Evolutionary conservation across 2,113 vertebrate species (phyloP), one percentile per base, ranked within the genome.

Genomic region (Zapus hudsonius): DNA sequence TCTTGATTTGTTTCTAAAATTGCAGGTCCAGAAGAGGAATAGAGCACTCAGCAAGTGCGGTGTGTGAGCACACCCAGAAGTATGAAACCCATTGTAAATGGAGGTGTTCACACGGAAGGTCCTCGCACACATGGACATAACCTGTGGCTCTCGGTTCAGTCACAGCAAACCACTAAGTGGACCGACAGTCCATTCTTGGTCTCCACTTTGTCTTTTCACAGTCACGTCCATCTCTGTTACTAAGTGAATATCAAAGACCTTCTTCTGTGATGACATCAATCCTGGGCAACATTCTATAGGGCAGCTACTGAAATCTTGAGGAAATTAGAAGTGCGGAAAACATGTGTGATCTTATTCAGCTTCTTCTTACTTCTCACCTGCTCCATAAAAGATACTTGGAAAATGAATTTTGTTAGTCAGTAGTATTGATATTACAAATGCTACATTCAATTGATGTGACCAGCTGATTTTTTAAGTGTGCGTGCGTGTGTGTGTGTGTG

Each of bases 1-100:
- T 84, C 74, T 75, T 90, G 61, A 85, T 88, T 72, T 40, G 11
- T 92, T n/a, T 87, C 59, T 92, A 64, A 94, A 93, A 22, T 90
- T 82, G 76, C 8, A 33, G 52, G 44, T 78, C 84, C 20, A 31
- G 29, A 61, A 19, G 67, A 70, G 44, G 59, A 90, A 76, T 55
- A 66, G 29, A 55, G 79, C 40, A 38, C 31, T 79, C 80, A 22
- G 4, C 31, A 67, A 57, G 23, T 25, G 2, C 7, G 67, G 67
- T 31, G 10, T 11, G 20, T 17, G 44, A 20, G 92, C 40, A 44
- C 31, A 42, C 8, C n/a, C n/a, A n/a, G n/a, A n/a, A n/a, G n/a
- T n/a, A n/a, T n/a, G n/a, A n/a, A n/a, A n/a, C 5, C 23, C 70
- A 72, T 29, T 47, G 27, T 25, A 55, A 5, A 8, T 38, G 52